These are phyloP conservation scores for Sander lucioperca DNA, from an alignment of 2,113 vertebrate species.

Conservation along the genomic window DNA sequence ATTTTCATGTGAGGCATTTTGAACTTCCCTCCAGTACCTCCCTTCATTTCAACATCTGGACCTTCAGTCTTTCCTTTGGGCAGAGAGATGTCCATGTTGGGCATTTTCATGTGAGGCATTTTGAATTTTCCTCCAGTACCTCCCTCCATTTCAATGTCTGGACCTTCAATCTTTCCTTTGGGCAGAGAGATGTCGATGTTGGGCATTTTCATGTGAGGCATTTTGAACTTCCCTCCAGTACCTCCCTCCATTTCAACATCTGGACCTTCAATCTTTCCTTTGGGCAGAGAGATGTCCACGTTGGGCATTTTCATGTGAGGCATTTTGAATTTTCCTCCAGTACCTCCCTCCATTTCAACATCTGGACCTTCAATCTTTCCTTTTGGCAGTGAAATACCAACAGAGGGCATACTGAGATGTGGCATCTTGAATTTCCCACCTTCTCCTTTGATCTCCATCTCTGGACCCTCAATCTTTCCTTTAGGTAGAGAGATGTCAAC, in stretches of 20 bases:
- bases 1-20: conserved; percentile 59
- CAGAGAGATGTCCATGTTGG: background rate
- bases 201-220: background rate
- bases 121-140: background rate
- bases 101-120: background rate
- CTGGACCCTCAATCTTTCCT: background rate
- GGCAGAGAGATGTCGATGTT: too few relatives aligned
- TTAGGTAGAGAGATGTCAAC: background rate
- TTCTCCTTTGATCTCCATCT: too few relatives aligned
- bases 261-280: too few relatives aligned
- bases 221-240: too few relatives aligned
- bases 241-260: too few relatives aligned
- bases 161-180: background rate
- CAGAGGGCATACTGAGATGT: background rate
- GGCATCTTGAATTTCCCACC: background rate
- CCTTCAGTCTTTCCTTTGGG: background rate
- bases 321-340: too few relatives aligned
- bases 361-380: too few relatives aligned
- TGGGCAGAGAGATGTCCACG: too few relatives aligned
- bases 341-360: too few relatives aligned
- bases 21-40: conserved; percentile 19
- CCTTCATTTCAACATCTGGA: background rate
- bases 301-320: too few relatives aligned
- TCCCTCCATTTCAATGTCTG: background rate
- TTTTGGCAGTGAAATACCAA: background rate